These are phyloP conservation scores for Madoqua kirkii DNA, from an alignment of 2,113 vertebrate species.

Conservation along the genomic window DNA sequence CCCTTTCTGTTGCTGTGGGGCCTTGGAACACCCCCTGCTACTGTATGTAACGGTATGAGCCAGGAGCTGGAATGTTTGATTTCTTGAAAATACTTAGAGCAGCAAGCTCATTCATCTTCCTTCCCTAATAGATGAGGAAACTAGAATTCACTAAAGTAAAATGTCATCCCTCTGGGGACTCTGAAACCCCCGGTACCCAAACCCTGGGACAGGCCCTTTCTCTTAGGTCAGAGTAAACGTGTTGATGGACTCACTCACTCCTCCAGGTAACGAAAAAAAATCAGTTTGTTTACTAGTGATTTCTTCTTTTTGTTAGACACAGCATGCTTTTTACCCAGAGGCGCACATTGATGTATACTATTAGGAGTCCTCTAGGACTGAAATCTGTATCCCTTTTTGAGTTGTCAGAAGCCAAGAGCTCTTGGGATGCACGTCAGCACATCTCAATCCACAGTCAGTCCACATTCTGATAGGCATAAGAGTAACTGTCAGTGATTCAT, in stretches of 20 bases:
- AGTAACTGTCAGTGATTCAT: not conserved
- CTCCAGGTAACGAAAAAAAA: not conserved
- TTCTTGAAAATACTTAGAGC: not conserved
- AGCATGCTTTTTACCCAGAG: not conserved
- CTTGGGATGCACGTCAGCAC: not conserved
- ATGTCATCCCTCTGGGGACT: not conserved
- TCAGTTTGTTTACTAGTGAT: not conserved
- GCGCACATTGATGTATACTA: rapidly evolving
- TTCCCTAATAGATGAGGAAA: not conserved
- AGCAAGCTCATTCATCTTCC: not conserved
- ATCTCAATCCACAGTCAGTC: no score
- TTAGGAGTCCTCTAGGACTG: not conserved
- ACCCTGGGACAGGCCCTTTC: not conserved
- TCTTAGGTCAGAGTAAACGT: not conserved
- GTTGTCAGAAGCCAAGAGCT: not conserved
- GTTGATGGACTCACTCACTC: no score
- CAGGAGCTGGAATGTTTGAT: not conserved
- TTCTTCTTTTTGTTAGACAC: not conserved
- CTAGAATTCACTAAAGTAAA: not conserved
- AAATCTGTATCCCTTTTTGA: not conserved
- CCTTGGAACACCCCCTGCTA: no score
- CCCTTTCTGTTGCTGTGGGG: not conserved
- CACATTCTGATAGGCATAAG: not conserved
- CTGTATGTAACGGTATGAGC: not conserved
- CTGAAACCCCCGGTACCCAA: not conserved